Base-by-base conservation (phyloP, 1,140 invertebrate genomes). In the Acyrthosiphon pisum region DNA sequence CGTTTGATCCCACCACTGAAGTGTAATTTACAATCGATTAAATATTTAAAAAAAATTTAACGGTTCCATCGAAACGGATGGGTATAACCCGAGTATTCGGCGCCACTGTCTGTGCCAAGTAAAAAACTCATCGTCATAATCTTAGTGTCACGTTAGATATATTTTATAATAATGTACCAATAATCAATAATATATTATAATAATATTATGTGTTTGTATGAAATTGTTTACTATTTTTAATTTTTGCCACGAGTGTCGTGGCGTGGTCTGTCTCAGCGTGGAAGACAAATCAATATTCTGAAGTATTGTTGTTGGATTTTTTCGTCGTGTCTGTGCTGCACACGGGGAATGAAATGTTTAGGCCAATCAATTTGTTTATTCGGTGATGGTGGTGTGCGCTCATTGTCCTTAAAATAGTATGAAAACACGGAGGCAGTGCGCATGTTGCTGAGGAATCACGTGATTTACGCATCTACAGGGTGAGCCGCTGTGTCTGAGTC, bases 231-330 rank as follows among this genome's bases (percentile, higher is more conserved):
- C 14, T 68, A n/a, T 68, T n/a, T 76, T 76, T 14, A 76, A 68
- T 68, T n/a, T 76, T 14, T n/a, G n/a, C n/a, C 4, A 11, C 4
- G 1, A 76, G n/a, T 76, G 30, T 60, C 56, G 30, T n/a, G 14
- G 3, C 11, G 14, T n/a, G n/a, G n/a, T n/a, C n/a, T n/a, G n/a
- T n/a, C 14, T 1, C 6, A 30, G 6, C 14, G 20, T n/a, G 4
- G 1, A 30, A 4, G 26, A 68, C 11, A n/a, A 11, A 76, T 76
- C 14, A 6, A 76, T 56, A 56, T 18, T 3, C 30, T 18, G 60
- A 4, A 76, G n/a, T 76, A 7, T n/a, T 20, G 4, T n/a, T n/a
- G 60, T 68, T 68, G 14, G n/a, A 1, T 14, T 14, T 18, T n/a
- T 76, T 76, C 11, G n/a, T 35, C 3, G 60, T 76, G n/a, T n/a